Conservation (phyloP, 1,140 invertebrate species). For the Pseudomyrmex pallidus region DNA sequence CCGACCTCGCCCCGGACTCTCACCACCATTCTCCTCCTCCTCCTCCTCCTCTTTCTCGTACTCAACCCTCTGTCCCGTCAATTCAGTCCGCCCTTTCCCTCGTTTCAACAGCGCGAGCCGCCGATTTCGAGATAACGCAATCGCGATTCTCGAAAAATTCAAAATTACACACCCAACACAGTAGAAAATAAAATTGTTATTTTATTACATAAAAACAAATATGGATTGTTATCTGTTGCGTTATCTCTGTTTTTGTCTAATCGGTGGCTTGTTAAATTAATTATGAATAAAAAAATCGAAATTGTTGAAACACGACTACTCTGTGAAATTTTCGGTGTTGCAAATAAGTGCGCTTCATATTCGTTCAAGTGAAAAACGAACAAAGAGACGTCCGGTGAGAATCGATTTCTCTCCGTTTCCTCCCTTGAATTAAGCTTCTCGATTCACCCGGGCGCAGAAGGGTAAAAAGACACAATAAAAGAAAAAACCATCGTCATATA, state of each 20-base stretch:
- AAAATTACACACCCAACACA: neutral
- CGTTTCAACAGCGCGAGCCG: neutral
- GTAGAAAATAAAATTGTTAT: too few species aligned
- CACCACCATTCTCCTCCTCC: too few species aligned
- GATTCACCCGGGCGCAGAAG: too few species aligned
- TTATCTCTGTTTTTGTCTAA: too few species aligned
- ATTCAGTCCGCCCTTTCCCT: slow-evolving; percentile 32
- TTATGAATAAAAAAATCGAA: too few species aligned
- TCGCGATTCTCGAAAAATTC: slow-evolving; percentile 26
- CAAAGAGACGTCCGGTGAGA: neutral
- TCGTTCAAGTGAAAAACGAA: neutral
- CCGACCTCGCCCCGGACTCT: slow-evolving; percentile 33
- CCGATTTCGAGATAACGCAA: slow-evolving; percentile 46
- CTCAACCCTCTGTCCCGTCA: slow-evolving; percentile 25
- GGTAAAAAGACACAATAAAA: too few species aligned
- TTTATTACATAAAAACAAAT: too few species aligned
- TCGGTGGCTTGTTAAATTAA: too few species aligned
- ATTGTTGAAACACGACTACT: too few species aligned
- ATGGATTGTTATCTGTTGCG: too few species aligned
- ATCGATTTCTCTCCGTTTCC: neutral
- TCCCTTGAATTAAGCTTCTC: neutral
- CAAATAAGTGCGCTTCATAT: slow-evolving; percentile 3
- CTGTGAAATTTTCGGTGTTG: neutral
- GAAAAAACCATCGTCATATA: too few species aligned
- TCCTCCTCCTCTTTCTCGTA: neutral